Percentiles rank a stretch among this genome's conserved stretches.
These are phyloP conservation scores for Saccopteryx bilineata DNA, from an alignment of 2,113 vertebrate genomes.

Conservation along the genomic window DNA sequence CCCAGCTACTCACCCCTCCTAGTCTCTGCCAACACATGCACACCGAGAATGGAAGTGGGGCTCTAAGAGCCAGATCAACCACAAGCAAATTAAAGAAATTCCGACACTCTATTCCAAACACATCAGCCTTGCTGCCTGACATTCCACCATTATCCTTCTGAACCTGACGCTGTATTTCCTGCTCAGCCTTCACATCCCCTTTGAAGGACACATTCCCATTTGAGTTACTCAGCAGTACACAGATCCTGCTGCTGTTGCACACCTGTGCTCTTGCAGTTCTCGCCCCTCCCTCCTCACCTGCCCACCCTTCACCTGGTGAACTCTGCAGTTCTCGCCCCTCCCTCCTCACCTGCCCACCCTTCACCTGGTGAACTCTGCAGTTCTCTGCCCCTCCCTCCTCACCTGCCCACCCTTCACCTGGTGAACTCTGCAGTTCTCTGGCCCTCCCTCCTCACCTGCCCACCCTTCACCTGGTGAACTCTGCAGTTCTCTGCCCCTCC, in stretches of 20 bases:
- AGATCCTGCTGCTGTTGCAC: too few species aligned
- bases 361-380: not conserved
- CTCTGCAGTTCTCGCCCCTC: not conserved
- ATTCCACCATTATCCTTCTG: not conserved
- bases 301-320: not conserved
- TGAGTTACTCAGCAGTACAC: not conserved
- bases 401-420: not conserved
- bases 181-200: not conserved
- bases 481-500: not conserved
- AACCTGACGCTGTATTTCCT: not conserved
- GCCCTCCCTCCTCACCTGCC: too few species aligned
- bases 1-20: not conserved
- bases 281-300: too few species aligned
- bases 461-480: not conserved
- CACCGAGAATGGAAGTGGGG: not conserved
- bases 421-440: not conserved
- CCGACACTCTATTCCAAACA: not conserved
- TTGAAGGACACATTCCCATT: not conserved
- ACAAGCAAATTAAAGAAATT: constrained; percentile 4
- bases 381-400: not conserved
- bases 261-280: not conserved
- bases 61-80: not conserved
- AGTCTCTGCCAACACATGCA: not conserved
- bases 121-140: not conserved
- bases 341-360: not conserved